These are phyloP conservation scores for Cephus spinipes DNA, from an alignment of 2,888 invertebrate genomes.

Conservation along the genomic window DNA sequence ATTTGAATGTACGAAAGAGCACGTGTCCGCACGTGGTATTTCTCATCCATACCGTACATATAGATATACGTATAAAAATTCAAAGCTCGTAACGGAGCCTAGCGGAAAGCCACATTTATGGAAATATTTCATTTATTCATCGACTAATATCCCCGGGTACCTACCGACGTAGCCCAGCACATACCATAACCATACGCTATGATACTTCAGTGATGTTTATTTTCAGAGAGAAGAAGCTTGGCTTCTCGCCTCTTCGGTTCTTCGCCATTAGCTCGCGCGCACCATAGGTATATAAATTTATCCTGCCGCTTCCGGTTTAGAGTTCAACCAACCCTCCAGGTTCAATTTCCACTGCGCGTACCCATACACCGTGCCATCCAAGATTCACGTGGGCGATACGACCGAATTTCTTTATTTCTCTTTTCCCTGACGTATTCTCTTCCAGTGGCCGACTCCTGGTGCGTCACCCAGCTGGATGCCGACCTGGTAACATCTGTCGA, in stretches of 20 bases:
- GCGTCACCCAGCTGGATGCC: neutral
- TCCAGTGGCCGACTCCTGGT: neutral
- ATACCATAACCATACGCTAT: neutral
- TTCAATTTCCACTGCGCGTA: neutral
- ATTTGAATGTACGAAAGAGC: neutral
- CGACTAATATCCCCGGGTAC: neutral
- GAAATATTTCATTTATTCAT: neutral
- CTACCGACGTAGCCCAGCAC: neutral
- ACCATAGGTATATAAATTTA: neutral
- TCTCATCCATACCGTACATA: neutral
- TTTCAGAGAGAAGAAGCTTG: neutral
- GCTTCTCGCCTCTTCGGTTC: neutral
- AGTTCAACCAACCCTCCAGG: neutral
- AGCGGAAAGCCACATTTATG: neutral
- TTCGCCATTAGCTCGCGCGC: neutral
- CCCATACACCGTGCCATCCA: neutral
- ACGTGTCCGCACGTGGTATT: neutral
- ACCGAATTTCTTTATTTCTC: neutral
- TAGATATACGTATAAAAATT: neutral
- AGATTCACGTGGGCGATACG: neutral
- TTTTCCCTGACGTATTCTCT: neutral
- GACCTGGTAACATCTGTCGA: neutral
- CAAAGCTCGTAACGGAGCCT: neutral
- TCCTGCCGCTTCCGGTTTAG: neutral
- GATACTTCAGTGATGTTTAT: neutral